A percentile compares a stretch with the other conserved stretches of the same genome.
Evolutionary conservation across 2,888 invertebrate species (phyloP).

Genomic region (Morpho deidamia): DNA sequence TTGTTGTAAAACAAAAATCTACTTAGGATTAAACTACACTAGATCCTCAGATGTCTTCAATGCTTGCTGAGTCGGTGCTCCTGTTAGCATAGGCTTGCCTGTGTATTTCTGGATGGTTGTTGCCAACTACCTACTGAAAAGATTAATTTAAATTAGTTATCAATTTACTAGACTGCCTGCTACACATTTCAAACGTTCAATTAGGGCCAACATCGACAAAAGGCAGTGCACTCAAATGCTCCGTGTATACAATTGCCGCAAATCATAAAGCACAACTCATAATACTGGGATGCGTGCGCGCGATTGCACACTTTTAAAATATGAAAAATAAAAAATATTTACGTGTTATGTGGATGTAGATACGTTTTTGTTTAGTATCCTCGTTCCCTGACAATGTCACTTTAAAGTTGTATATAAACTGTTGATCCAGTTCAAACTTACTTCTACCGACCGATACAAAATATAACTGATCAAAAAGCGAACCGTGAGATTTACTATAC

Average conservation of each 20-base stretch:
- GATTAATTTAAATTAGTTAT: background rate
- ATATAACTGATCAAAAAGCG: slow-evolving; percentile 17
- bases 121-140: slow-evolving; percentile 40
- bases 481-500: slow-evolving; percentile 19
- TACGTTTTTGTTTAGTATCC: background rate
- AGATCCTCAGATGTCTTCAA: slow-evolving; percentile 93
- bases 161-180: background rate
- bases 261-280: background rate
- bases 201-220: background rate
- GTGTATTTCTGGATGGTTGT: slow-evolving; percentile 39
- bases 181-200: background rate
- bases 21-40: slow-evolving; percentile 66
- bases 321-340: background rate
- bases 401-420: slow-evolving; percentile 5
- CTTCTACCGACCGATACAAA: slow-evolving; percentile 7
- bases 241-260: background rate
- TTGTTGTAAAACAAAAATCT: slow-evolving; percentile 50
- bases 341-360: background rate
- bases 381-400: background rate
- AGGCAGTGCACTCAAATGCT: background rate
- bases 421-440: slow-evolving; percentile 8
- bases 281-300: slow-evolving; percentile 5
- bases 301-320: slow-evolving; percentile 1
- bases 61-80: slow-evolving; percentile 90
- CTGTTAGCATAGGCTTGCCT: slow-evolving; percentile 39